Percentiles rank a stretch among this genome's conserved stretches.
phyloP scores from a whole-genome alignment of 2,113 vertebrate species.

The Hydrochoerus hydrochaeris region DNA sequence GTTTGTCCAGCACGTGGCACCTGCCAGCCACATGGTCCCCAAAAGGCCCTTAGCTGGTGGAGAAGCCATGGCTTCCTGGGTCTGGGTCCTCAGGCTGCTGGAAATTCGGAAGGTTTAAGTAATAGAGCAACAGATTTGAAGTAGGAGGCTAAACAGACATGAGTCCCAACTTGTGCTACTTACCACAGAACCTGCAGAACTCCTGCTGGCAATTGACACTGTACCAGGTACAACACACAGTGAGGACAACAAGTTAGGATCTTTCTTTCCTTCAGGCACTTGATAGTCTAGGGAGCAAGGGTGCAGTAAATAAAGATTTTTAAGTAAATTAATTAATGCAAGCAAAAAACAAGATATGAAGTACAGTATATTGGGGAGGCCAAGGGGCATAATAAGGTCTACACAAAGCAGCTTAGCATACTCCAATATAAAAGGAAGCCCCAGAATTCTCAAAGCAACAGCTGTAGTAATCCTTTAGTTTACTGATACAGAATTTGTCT shows the following conservation, averaged over 20 bases:
- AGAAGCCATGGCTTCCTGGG: neutral
- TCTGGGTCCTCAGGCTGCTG: neutral
- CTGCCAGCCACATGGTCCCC: neutral
- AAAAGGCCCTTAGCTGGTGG: neutral
- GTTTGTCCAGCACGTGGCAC: neutral
- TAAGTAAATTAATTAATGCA: neutral
- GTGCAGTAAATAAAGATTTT: neutral
- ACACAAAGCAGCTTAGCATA: neutral
- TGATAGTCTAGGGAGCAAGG: neutral
- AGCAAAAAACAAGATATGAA: neutral
- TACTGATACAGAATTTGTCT: neutral
- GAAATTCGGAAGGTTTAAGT: neutral
- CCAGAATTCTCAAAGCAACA: neutral
- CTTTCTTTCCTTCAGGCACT: neutral
- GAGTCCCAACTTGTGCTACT: fast-evolving
- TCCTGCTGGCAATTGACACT: neutral
- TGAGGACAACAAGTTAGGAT: neutral
- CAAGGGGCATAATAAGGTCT: neutral
- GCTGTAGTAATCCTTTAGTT: neutral
- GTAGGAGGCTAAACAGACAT: neutral
- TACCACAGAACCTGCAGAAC: neutral
- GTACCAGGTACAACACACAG: fast-evolving
- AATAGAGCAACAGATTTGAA: neutral
- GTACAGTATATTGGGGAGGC: neutral
- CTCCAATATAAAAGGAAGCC: neutral